Percentiles rank a stretch among this genome's conserved stretches.
These are phyloP conservation scores for Crenuchus spilurus DNA, from an alignment of 2,797 vertebrate genomes.

Conservation along the genomic window DNA sequence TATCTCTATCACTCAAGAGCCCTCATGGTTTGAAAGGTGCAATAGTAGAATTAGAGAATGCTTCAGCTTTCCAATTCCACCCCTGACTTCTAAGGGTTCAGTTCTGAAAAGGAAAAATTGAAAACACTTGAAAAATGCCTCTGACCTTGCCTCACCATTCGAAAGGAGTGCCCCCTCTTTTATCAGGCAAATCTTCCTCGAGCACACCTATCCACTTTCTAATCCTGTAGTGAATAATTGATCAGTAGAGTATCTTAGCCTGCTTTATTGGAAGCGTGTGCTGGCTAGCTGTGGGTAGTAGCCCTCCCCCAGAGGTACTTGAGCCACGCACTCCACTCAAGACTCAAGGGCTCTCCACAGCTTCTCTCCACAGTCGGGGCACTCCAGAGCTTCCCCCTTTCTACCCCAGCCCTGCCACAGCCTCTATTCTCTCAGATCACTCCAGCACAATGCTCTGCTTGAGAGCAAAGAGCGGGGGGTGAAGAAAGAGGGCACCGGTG, in stretches of 20 bases:
- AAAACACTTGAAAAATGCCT: too few species aligned
- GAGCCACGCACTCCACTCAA: conserved; percentile 71
- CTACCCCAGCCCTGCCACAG: conserved; percentile 60
- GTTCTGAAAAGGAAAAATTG: not conserved
- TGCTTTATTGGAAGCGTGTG: conserved; percentile 44
- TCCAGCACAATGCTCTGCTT: conserved; percentile 72
- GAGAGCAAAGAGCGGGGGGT: conserved; percentile 71
- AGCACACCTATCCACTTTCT: conserved; percentile 50
- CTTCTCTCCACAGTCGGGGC: conserved; percentile 45
- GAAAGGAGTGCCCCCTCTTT: conserved; percentile 29
- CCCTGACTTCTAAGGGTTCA: too few species aligned
- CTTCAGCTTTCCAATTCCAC: too few species aligned
- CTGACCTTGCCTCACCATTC: conserved; percentile 43
- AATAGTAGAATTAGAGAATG: too few species aligned
- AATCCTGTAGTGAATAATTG: conserved; percentile 51
- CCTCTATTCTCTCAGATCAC: conserved; percentile 66
- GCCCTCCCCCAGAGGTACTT: conserved; percentile 56
- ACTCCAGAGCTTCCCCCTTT: conserved; percentile 62
- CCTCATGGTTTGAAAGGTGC: too few species aligned
- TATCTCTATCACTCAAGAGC: too few species aligned
- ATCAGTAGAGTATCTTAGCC: conserved; percentile 45
- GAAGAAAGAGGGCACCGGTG: conserved; percentile 67
- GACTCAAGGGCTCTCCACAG: conserved; percentile 72
- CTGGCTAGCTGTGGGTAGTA: conserved; percentile 20
- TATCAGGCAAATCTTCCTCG: conserved; percentile 38